Conservation (phyloP, 2,797 vertebrate species). For the Acanthiza pusilla region DNA sequence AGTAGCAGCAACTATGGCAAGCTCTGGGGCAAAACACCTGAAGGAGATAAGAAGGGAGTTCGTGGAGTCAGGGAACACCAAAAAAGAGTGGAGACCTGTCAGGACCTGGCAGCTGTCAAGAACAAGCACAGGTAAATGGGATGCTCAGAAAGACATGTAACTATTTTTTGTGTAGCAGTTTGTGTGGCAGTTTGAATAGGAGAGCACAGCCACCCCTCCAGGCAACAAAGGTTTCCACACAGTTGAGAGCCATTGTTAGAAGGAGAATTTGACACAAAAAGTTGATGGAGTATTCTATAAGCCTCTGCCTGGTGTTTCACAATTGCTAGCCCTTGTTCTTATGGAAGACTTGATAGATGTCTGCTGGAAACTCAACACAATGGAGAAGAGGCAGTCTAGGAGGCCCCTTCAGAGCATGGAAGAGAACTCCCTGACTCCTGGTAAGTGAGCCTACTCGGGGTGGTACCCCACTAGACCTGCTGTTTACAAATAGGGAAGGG, state of each 20-base stretch:
- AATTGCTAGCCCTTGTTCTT: not conserved
- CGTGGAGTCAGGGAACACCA: not conserved
- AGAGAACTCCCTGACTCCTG: not conserved
- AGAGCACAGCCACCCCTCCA: not conserved
- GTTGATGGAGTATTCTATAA: not conserved
- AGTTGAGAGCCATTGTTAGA: not conserved
- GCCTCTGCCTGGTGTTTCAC: not conserved
- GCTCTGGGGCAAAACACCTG: not conserved
- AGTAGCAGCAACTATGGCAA: rapidly evolving
- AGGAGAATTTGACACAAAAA: not conserved
- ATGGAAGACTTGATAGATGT: not conserved
- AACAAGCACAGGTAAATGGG: not conserved
- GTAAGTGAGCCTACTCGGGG: too few species aligned
- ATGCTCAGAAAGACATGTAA: not conserved
- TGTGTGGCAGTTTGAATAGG: not conserved
- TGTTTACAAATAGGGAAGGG: not conserved
- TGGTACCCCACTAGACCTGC: not conserved
- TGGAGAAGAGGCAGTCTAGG: not conserved
- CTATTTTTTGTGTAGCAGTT: rapidly evolving
- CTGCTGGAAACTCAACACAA: not conserved
- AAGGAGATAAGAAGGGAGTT: not conserved
- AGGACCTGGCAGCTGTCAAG: not conserved
- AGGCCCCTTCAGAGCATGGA: not conserved
- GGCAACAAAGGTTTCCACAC: not conserved
- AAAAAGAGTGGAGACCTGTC: not conserved